Conservation (phyloP, 2,888 invertebrate species). For the Harpalus rufipes region DNA sequence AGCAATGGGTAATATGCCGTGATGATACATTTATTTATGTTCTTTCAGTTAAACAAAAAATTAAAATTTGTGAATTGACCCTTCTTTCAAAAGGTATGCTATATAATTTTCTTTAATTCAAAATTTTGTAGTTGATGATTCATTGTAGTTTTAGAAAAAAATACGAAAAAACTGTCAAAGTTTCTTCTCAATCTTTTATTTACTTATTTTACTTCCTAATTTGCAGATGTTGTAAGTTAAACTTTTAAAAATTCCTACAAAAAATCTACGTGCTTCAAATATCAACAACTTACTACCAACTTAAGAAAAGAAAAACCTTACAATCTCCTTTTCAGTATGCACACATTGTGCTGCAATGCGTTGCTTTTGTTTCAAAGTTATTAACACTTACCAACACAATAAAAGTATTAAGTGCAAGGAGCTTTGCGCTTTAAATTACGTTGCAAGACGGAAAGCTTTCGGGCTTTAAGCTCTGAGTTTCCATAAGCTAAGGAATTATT, state of each 20-base stretch:
- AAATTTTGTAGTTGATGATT: too few species aligned
- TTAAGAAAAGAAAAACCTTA: not conserved
- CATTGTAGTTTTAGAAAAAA: too few species aligned
- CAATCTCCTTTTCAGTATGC: slow-evolving; percentile 21
- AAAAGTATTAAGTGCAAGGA: slow-evolving; percentile 24
- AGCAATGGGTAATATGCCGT: too few species aligned
- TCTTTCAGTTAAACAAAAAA: too few species aligned
- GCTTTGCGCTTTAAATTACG: slow-evolving; percentile 30
- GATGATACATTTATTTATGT: too few species aligned
- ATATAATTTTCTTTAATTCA: too few species aligned
- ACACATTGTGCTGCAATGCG: slow-evolving; percentile 23
- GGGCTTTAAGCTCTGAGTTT: not conserved
- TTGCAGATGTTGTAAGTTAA: not conserved
- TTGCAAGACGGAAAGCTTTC: slow-evolving; percentile 16
- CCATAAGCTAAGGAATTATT: slow-evolving; percentile 26
- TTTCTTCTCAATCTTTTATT: too few species aligned
- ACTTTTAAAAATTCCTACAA: not conserved
- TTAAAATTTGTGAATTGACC: too few species aligned
- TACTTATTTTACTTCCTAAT: too few species aligned
- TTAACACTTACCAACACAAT: slow-evolving; percentile 40
- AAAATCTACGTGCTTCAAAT: not conserved
- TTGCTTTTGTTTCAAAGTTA: slow-evolving; percentile 49
- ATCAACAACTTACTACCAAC: not conserved
- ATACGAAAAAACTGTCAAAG: too few species aligned
- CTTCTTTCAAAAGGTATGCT: too few species aligned